Percentiles rank a stretch among this genome's conserved stretches.
Evolutionary conservation across 2,888 invertebrate species (phyloP).

Genomic region (Papilio elwesi): DNA sequence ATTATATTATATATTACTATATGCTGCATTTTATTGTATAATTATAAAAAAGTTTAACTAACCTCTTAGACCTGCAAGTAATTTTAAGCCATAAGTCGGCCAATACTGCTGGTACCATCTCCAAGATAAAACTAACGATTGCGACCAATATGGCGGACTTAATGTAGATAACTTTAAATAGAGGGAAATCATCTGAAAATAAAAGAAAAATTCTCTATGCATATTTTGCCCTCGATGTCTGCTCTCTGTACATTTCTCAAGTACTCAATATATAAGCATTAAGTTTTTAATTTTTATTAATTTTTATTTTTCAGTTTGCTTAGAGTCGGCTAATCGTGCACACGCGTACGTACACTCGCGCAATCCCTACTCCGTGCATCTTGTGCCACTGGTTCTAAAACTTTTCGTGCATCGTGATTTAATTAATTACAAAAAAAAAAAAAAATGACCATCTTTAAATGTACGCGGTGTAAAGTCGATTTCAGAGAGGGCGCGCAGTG

Average conservation of each 20-base stretch:
- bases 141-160: neutral
- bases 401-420: neutral
- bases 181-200: constrained; percentile 33
- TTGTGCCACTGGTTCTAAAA: neutral
- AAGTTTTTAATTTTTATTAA: no score
- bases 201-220: neutral
- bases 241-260: no score
- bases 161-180: constrained; percentile 15
- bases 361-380: neutral
- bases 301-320: no score
- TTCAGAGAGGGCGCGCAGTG: constrained; percentile 33
- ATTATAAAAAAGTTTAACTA: constrained; percentile 3
- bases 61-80: constrained; percentile 51
- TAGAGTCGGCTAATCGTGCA: neutral
- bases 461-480: constrained; percentile 23
- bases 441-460: constrained; percentile 26
- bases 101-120: constrained; percentile 49
- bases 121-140: constrained; percentile 40
- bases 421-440: no score
- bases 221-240: no score
- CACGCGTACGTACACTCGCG: neutral
- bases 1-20: no score
- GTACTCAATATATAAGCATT: no score
- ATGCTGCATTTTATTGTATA: no score
- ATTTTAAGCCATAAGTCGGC: constrained; percentile 49